A percentile compares a stretch with the other conserved stretches of the same genome.
phyloP scores from a whole-genome alignment of 2,888 invertebrate species.

The Arctia plantaginis region DNA sequence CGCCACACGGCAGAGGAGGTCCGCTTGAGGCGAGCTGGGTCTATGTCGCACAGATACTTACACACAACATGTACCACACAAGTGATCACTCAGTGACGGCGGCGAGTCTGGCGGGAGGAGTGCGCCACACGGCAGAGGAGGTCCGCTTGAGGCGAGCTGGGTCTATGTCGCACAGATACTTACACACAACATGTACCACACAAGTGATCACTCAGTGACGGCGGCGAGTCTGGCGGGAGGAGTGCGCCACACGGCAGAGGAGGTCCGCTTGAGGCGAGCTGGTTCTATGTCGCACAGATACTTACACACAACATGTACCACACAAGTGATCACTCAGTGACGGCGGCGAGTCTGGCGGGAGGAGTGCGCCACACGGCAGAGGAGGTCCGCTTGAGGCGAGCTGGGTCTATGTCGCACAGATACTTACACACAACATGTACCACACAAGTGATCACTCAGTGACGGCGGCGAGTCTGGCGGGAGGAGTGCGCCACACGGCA shows the following conservation, averaged over 20 bases:
- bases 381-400: conserved; percentile 87
- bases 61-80: conserved; percentile 31
- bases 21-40: conserved; percentile 88
- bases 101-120: conserved; percentile 70
- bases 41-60: conserved; percentile 73
- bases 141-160: no score
- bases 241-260: conserved; percentile 91
- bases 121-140: conserved; percentile 90
- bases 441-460: conserved; percentile 55
- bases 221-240: conserved; percentile 88
- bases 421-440: not conserved
- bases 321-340: conserved; percentile 64
- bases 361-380: conserved; percentile 89
- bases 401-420: conserved; percentile 87
- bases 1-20: conserved; percentile 92
- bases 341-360: conserved; percentile 71
- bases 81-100: conserved; percentile 70
- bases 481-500: conserved; percentile 91
- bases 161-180: not conserved
- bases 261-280: conserved; percentile 88
- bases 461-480: conserved; percentile 84
- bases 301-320: not conserved
- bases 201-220: conserved; percentile 67
- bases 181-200: not conserved
- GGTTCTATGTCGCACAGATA: conserved; percentile 83